Conservation (phyloP, 2,888 invertebrate species). For the Melieria omissa region DNA sequence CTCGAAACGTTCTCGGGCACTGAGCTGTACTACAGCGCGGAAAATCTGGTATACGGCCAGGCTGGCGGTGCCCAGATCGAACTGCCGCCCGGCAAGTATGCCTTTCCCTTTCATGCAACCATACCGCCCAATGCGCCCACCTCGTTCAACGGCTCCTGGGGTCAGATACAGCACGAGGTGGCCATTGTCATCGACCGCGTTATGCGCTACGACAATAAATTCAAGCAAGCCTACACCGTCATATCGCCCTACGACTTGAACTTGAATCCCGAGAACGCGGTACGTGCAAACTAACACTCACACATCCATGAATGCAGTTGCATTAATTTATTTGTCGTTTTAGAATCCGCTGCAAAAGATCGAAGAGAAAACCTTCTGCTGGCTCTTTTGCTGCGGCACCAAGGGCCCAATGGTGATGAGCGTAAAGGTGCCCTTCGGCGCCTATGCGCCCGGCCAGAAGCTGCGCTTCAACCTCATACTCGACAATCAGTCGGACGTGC, state of each 20-base stretch:
- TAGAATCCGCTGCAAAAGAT: slow-evolving; percentile 76
- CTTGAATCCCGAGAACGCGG: slow-evolving; percentile 73
- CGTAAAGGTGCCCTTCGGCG: slow-evolving; percentile 74
- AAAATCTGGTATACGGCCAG: slow-evolving; percentile 62
- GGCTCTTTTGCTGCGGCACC: slow-evolving; percentile 75
- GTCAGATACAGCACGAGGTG: slow-evolving; percentile 81
- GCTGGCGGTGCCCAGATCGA: slow-evolving; percentile 74
- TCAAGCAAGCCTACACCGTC: slow-evolving; percentile 83
- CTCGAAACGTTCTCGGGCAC: slow-evolving; percentile 60
- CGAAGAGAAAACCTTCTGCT: slow-evolving; percentile 80
- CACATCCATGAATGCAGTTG: no score
- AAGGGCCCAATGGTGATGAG: slow-evolving; percentile 77
- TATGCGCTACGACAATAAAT: slow-evolving; percentile 86
- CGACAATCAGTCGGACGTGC: slow-evolving; percentile 79
- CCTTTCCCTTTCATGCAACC: slow-evolving; percentile 81
- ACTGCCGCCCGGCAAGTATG: slow-evolving; percentile 75
- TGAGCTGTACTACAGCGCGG: slow-evolving; percentile 62
- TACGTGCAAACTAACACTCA: slow-evolving; percentile 52
- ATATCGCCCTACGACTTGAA: slow-evolving; percentile 84
- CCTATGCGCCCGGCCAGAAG: slow-evolving; percentile 80
- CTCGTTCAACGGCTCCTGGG: slow-evolving; percentile 79
- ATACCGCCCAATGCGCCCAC: slow-evolving; percentile 74
- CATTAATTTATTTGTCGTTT: slow-evolving; percentile 2
- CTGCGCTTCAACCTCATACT: slow-evolving; percentile 76
- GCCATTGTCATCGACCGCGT: slow-evolving; percentile 83